Evolutionary conservation across 1,140 invertebrate species (phyloP).

Genomic region (Pseudomyrmex sp.): DNA sequence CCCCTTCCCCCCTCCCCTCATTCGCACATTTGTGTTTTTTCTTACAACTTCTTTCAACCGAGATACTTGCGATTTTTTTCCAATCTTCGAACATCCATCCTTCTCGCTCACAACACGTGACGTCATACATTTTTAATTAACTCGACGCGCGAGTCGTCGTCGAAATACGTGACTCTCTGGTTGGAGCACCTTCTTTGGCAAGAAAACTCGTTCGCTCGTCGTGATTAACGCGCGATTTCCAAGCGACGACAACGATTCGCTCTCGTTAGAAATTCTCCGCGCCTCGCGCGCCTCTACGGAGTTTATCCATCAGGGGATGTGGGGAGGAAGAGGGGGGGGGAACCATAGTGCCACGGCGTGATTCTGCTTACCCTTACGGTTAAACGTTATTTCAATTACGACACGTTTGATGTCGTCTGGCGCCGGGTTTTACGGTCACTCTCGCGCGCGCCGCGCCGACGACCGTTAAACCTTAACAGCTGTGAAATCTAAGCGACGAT

Average conservation of each 20-base stretch:
- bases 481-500: slow-evolving; percentile 69
- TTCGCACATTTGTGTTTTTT: neutral
- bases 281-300: neutral
- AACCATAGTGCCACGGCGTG: slow-evolving; percentile 20
- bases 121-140: neutral
- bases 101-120: neutral
- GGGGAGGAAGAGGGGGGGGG: too few relatives aligned
- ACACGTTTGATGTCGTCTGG: slow-evolving; percentile 71
- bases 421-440: slow-evolving; percentile 59
- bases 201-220: neutral
- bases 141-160: neutral
- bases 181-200: neutral
- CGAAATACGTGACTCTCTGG: neutral
- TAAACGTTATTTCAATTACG: slow-evolving; percentile 71
- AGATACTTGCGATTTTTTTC: neutral
- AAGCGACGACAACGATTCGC: neutral
- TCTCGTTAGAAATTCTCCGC: slow-evolving; percentile 25
- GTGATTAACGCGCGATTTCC: slow-evolving; percentile 12
- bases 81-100: neutral
- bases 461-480: slow-evolving; percentile 68
- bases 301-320: slow-evolving; percentile 9
- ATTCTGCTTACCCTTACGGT: slow-evolving; percentile 57
- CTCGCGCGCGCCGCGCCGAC: neutral
- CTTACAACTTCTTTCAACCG: too few relatives aligned
- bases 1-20: too few relatives aligned